phyloP scores from a whole-genome alignment of 2,888 invertebrate species.

The Dendrolimus pini region DNA sequence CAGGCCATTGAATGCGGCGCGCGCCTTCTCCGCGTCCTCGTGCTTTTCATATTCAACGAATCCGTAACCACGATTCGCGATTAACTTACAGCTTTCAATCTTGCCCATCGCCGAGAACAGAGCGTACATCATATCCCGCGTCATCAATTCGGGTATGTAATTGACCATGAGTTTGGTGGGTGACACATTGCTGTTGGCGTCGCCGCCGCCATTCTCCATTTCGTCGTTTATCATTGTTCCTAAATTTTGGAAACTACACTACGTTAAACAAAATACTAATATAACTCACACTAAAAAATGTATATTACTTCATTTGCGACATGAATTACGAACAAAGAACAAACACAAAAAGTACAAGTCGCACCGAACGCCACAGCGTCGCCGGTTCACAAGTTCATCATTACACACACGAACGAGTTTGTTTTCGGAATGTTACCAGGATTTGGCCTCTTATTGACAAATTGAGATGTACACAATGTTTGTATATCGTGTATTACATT shows the following conservation, averaged over 20 bases:
- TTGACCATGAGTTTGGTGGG: constrained; percentile 76
- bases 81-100: constrained; percentile 71
- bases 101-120: constrained; percentile 73
- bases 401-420: constrained; percentile 50
- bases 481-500: constrained; percentile 20
- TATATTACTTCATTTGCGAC: constrained; percentile 68
- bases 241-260: constrained; percentile 63
- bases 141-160: constrained; percentile 74
- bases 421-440: constrained; percentile 71
- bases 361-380: constrained; percentile 67
- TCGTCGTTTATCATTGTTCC: constrained; percentile 67
- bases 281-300: constrained; percentile 51
- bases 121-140: constrained; percentile 75
- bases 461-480: constrained; percentile 15
- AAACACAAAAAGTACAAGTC: constrained; percentile 63
- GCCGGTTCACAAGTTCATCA: constrained; percentile 75
- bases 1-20: constrained; percentile 69
- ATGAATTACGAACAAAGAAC: constrained; percentile 64
- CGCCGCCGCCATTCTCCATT: constrained; percentile 76
- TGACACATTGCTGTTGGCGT: constrained; percentile 73
- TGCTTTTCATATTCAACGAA: constrained; percentile 71
- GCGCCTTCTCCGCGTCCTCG: constrained; percentile 75
- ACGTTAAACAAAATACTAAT: constrained; percentile 61
- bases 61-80: constrained; percentile 70
- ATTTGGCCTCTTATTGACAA: constrained; percentile 29